Base-by-base conservation (phyloP, 2,888 invertebrate species). In the Drosophila paranaensis region DNA sequence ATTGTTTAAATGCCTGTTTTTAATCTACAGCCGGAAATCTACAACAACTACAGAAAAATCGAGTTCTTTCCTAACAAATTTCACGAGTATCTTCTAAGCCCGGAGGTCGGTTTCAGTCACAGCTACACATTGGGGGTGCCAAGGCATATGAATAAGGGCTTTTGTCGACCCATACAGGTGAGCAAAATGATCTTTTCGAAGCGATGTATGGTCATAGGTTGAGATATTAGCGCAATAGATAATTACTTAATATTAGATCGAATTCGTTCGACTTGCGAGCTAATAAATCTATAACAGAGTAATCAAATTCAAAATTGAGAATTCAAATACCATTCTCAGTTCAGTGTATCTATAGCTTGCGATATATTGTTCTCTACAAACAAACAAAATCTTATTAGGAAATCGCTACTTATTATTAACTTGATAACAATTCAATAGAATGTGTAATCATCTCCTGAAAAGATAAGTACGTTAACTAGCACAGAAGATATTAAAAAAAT, bases 11-110 rank as follows among this genome's bases (percentile, higher is more conserved):
- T 39, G 3, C 35, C 1, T 11, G 5, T 25, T 33, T 35, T 16
- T 0, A 6, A 14, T 35, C 60, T 53, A 0, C 94, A 97, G 97
- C 96, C 96, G 88, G 95, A 95, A 13, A 97, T 97, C 77, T 97
- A 95, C 91, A 95, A 96, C 88, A 97, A 97, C 92, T 98, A 96
- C 94, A 95, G 96, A 87, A 94, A 94, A 60, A 97, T 98, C 80
- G 95, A 97, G 91, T 95, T 99, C 90, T 96, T 96, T 84, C 99
- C 99, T 9, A 96, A 97, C 84, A 96, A 97, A 90, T 99, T 99
- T 92, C 96, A 97, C 57, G 97, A 98, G 90, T 99, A 97, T 93
- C 94, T 99, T 42, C 94, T 99, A 5, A 96, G 97, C 27, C 94
- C 96, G 0, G 98, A 98, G 91, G 97, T 99, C 50, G 98, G 98